Conservation (phyloP, 2,797 vertebrate genomes). For the Erithacus rubecula region DNA sequence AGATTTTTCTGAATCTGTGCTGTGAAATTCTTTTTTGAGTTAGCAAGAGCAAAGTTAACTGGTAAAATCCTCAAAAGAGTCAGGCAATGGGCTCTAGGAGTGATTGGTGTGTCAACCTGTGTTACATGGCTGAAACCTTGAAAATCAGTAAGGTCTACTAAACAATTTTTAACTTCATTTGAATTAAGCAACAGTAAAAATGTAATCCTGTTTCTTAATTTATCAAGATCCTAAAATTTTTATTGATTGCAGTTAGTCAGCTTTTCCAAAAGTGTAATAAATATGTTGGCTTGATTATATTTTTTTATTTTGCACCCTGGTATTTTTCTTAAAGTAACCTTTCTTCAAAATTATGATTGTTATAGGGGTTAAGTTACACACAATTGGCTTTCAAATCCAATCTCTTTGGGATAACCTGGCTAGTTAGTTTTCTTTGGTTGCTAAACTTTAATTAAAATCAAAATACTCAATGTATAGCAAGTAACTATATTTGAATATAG, state of each 20-base stretch:
- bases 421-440: background rate
- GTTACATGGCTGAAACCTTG: background rate
- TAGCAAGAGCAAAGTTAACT: background rate
- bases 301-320: background rate
- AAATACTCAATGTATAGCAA: background rate
- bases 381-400: background rate
- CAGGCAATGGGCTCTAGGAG: background rate
- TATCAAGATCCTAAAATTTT: background rate
- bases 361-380: background rate
- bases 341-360: background rate
- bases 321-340: background rate
- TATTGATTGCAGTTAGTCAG: background rate
- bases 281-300: background rate
- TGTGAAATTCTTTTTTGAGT: background rate
- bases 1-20: background rate
- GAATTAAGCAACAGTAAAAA: background rate
- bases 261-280: background rate
- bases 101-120: rapidly evolving
- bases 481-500: background rate
- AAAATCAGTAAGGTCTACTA: background rate
- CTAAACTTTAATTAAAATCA: background rate
- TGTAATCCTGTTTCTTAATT: background rate
- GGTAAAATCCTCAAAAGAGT: background rate
- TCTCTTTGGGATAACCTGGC: background rate
- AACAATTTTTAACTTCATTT: background rate